These are phyloP conservation scores for Ianthella basta DNA, from an alignment of 37 sponge, comb jelly and placozoan genomes.

Conservation along the genomic window DNA sequence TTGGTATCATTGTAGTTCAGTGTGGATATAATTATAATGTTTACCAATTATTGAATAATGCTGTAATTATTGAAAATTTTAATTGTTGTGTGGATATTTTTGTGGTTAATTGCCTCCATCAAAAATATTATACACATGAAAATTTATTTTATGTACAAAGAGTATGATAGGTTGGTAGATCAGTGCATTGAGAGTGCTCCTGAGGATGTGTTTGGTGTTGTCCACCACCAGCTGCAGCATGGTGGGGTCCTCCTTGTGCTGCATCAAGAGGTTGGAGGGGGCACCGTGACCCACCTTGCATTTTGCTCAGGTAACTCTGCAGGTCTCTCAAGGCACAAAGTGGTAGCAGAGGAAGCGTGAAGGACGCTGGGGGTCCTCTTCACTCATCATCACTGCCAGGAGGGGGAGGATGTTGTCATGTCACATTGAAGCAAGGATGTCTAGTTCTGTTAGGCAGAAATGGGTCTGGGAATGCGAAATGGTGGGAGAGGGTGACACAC, in stretches of 20 bases:
- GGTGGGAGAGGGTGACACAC: constrained; percentile 18
- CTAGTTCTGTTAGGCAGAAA: constrained; percentile 34
- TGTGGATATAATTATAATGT: no score
- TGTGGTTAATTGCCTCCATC: no score
- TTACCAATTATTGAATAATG: no score
- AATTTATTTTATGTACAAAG: constrained; percentile 43
- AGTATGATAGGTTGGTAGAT: constrained; percentile 18
- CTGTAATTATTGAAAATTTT: no score
- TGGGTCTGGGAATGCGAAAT: constrained; percentile 38
- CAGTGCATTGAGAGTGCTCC: constrained; percentile 13
- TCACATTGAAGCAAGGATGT: constrained; percentile 25
- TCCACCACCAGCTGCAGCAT: constrained; percentile 6
- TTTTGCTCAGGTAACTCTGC: constrained; percentile 2
- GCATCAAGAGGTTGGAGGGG: neutral
- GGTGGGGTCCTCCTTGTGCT: constrained; percentile 13
- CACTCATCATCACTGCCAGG: constrained; percentile 46
- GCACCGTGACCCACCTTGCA: constrained; percentile 26
- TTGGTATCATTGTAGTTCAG: no score
- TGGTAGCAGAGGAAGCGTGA: constrained; percentile 53
- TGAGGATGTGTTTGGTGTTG: constrained; percentile 34
- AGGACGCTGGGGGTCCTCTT: constrained; percentile 35
- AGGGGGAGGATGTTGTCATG: constrained; percentile 52
- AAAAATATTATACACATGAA: no score
- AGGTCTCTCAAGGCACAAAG: constrained; percentile 38
- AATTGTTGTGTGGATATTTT: no score